Evolutionary conservation across 2,113 vertebrate species (phyloP), one percentile per base, ranked within the genome.

Genomic region (Halcyon malimbica): DNA sequence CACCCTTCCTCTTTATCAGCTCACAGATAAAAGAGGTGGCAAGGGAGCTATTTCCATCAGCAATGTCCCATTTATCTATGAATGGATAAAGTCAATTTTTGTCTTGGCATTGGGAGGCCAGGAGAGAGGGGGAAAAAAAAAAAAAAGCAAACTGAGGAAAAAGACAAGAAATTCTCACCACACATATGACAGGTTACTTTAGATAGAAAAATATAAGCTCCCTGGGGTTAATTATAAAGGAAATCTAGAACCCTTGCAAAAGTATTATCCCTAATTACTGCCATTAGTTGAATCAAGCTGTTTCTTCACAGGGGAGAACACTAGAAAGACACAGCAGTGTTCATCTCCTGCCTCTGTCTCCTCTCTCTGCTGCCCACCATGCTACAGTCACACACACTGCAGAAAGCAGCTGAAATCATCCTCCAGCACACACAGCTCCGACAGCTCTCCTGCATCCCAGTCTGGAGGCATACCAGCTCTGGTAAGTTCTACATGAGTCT

Each of bases 221-320:
- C 48, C 44, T 14, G 18, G 42, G 65, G 39, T 78, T 87, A 87
- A 84, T 82, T 84, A 59, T 64, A 76, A 94, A 84, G 67, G 46
- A 93, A 80, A 65, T 42, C 37, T 71, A 28, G 41, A 92, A 75
- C 20, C 42, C 63, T 23, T 74, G 83, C 56, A 16, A 48, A 94
- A 60, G 59, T 42, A 73, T 64, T 83, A 80, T 75, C 67, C 64
- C 41, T 93, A 81, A 81, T 90, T 92, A 90, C 68, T 89, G 42
- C 12, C 60, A 83, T 81, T 74, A 83, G 28, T 81, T 81, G 80
- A 86, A 67, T 92, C 89, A 94, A 94, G 50, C 76, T 94, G 90
- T 65, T 41, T 67, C 80, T 96, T 89, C n/a, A 7, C 8, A 4
- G 50, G 51, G 7, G 11, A 76, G 25, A 83, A 74, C 0, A 4